Evolutionary conservation across 2,113 vertebrate species (phyloP).

Genomic region (Gymnorhina tibicen): DNA sequence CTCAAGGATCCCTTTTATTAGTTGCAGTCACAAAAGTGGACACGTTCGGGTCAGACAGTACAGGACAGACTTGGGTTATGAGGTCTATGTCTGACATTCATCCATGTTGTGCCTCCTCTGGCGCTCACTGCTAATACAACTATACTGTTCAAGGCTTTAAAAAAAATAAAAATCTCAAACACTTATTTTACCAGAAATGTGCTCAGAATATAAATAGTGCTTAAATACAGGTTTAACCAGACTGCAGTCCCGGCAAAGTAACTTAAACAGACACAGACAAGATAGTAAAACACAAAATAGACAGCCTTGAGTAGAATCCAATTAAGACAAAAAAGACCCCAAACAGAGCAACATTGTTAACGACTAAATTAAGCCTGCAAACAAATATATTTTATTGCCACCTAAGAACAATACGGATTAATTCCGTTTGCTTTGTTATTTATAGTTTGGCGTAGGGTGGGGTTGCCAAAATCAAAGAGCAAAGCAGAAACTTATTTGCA

Average conservation of each 20-base stretch:
- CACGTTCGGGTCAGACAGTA: slow-evolving; percentile 23
- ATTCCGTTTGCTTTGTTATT: slow-evolving; percentile 54
- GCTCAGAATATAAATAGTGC: slow-evolving; percentile 48
- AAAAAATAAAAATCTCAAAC: slow-evolving; percentile 24
- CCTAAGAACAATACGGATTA: slow-evolving; percentile 29
- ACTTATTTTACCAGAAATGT: slow-evolving; percentile 56
- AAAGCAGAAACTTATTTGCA: slow-evolving; percentile 67
- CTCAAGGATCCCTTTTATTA: slow-evolving; percentile 39
- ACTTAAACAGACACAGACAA: slow-evolving; percentile 64
- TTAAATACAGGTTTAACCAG: slow-evolving; percentile 63
- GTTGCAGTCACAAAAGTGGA: slow-evolving; percentile 41
- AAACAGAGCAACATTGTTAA: slow-evolving; percentile 38
- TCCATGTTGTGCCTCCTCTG: slow-evolving; percentile 37
- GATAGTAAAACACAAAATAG: slow-evolving; percentile 64
- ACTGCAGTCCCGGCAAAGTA: slow-evolving; percentile 72
- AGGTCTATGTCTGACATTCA: slow-evolving; percentile 59
- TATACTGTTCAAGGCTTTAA: slow-evolving; percentile 43
- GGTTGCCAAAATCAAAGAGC: slow-evolving; percentile 61
- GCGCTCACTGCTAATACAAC: slow-evolving; percentile 53
- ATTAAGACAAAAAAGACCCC: slow-evolving; percentile 62
- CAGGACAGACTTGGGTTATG: not conserved
- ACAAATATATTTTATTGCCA: slow-evolving; percentile 57
- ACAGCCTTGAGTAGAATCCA: slow-evolving; percentile 64
- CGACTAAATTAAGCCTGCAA: slow-evolving; percentile 67
- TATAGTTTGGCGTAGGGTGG: slow-evolving; percentile 53